These are phyloP conservation scores for Anthophora plumipes DNA, from an alignment of 2,888 invertebrate genomes.

Conservation along the genomic window DNA sequence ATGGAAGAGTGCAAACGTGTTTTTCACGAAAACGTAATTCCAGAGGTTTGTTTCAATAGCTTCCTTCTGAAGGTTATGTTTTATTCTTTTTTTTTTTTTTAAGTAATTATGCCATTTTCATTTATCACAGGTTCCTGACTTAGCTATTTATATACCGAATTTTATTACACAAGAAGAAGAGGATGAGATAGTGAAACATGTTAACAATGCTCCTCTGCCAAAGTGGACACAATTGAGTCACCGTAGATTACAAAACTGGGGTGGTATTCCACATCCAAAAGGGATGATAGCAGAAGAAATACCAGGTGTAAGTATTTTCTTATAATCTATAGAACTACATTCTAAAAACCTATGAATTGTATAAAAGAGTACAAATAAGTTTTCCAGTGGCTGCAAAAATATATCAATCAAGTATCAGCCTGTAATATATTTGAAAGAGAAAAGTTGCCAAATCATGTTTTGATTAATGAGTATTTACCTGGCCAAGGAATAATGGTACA, in stretches of 20 bases:
- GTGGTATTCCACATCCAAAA: slow-evolving; percentile 96
- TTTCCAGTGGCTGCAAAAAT: slow-evolving; percentile 91
- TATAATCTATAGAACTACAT: background rate
- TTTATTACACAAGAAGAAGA: slow-evolving; percentile 93
- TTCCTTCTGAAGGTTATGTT: slow-evolving; percentile 45
- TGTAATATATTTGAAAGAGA: slow-evolving; percentile 90
- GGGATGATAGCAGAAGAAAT: slow-evolving; percentile 97
- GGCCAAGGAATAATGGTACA: slow-evolving; percentile 97
- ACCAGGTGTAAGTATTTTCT: slow-evolving; percentile 86
- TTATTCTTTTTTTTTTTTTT: background rate
- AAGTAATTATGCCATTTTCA: background rate
- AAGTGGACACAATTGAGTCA: slow-evolving; percentile 98
- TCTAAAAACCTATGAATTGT: background rate
- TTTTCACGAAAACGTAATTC: slow-evolving; percentile 41
- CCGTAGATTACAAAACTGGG: slow-evolving; percentile 98
- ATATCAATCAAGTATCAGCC: slow-evolving; percentile 89
- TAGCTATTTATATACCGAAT: slow-evolving; percentile 93
- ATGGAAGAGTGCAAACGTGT: slow-evolving; percentile 46
- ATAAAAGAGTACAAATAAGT: slow-evolving; percentile 1
- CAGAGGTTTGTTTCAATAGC: slow-evolving; percentile 56
- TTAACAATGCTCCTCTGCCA: slow-evolving; percentile 94
- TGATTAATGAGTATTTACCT: slow-evolving; percentile 96
- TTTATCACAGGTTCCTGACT: slow-evolving; percentile 86
- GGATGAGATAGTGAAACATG: slow-evolving; percentile 88
- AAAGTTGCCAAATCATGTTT: slow-evolving; percentile 93